Base-by-base conservation (phyloP, 2,888 invertebrate species). In the Fissipunctia ypsillon region DNA sequence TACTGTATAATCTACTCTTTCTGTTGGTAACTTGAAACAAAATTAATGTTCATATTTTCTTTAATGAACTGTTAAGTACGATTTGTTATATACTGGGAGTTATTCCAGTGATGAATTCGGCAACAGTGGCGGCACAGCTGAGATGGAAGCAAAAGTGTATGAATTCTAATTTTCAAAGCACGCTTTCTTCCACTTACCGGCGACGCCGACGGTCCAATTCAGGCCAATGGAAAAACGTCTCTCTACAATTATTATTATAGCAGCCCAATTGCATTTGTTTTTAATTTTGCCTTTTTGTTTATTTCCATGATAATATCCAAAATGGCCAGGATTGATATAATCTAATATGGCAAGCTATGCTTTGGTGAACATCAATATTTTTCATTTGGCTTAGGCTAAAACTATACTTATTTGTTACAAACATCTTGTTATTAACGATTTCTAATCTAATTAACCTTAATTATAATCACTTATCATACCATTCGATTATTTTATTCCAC, bases 331-430 rank as follows among this genome's bases (percentile, higher is more conserved):
- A 90, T 86, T 86, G 86, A 84, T 92, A 90, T 88, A 91, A 91
- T 91, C 95, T 95, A 95, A 93, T 95, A 96, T 96, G 96, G 96
- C 96, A 96, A 96, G 95, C 92, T 94, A 93, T 88, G 93, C 95
- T 96, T 96, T 96, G 96, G 96, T 95, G 93, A 94, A 91, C 91
- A 93, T 91, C 88, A 91, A 92, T 89, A 90, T 89, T 87, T 84
- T 73, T 88, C 81, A 87, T 93, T 93, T 92, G 91, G 90, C 91
- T 91, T 90, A 89, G 79, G 85, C 85, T 90, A 89, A 77, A 81
- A 82, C 88, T 88, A 88, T 85, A 77, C 80, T 76, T 81, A 78
- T 79, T 76, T 81, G 75, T 85, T 84, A 85, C 84, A 83, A 80
- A 83, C 79, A 78, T 77, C 78, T 72, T 80, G 75, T 85, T 84